Evolutionary conservation across 2,797 vertebrate genomes (phyloP), one percentile per base, ranked within the genome.

Genomic region (Xiphorhynchus erythropygius): DNA sequence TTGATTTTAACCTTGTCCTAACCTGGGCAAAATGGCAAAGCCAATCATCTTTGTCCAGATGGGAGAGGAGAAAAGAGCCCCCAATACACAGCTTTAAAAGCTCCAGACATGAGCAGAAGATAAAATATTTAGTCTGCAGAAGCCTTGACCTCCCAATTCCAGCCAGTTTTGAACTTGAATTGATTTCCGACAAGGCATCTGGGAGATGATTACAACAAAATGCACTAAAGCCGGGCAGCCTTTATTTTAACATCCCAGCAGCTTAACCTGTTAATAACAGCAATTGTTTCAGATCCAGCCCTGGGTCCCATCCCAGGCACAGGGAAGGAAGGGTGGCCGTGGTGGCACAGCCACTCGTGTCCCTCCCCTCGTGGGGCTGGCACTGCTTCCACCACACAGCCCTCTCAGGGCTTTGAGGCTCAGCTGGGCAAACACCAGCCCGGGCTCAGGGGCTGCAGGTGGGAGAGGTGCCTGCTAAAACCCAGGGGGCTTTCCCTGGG

Each of bases 151-250:
- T 99, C 98, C 98, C 96, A 97, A 97, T 98, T 98, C 98, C 97
- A 98, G 98, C 98, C 98, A 98, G 98, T 98, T 98, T 98, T 98
- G 98, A 98, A 98, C 98, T 98, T 97, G 98, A 98, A 99, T 99
- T 99, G 99, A 99, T 99, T 99, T 99, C 98, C 97, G 98, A 99
- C 99, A 98, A 98, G 98, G 98, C 99, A 99, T 98, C 98, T 98
- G 98, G 99, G 99, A 99, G 98, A 98, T 98, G 98, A 98, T 99
- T 99, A 99, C 99, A 99, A 98, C 98, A 98, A 99, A 99, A 99
- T 98, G 98, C 98, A 99, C 99, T 99, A 99, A 98, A 98, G 98
- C 98, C 95, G 97, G 97, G 97, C 97, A 97, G 98, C 97, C 91
- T 98, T 98, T 98, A 98, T 98, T 98, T 98, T 98, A 98, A 98